These are phyloP conservation scores for Tapera naevia DNA, from an alignment of 2,797 vertebrate species.

Conservation along the genomic window DNA sequence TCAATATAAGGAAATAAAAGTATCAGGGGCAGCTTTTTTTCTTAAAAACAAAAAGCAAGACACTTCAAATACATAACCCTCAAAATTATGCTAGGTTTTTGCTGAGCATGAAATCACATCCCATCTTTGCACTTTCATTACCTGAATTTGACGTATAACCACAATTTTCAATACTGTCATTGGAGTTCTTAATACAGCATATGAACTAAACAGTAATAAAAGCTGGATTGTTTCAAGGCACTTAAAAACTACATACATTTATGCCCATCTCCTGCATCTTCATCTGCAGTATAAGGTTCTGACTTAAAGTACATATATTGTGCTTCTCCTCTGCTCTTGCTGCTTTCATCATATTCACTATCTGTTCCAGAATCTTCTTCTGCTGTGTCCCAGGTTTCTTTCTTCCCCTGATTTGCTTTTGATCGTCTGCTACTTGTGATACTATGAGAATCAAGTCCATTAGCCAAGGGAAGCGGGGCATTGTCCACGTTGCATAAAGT, in stretches of 20 bases:
- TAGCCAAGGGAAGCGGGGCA: constrained; percentile 89
- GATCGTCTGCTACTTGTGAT: constrained; percentile 97
- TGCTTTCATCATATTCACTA: constrained; percentile 96
- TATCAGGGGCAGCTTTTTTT: background rate
- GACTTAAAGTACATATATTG: constrained; percentile 93
- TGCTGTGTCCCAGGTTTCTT: constrained; percentile 98
- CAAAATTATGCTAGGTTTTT: background rate
- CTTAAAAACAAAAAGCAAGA: background rate
- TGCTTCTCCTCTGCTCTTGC: constrained; percentile 88
- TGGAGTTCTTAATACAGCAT: background rate
- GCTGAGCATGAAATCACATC: background rate
- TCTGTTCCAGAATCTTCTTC: constrained; percentile 98
- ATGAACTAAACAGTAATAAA: background rate
- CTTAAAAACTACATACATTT: constrained; percentile 83
- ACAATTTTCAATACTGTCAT: background rate
- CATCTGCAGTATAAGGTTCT: constrained; percentile 86
- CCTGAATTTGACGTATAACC: background rate
- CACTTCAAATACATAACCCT: background rate
- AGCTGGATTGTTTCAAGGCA: background rate
- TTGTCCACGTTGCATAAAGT: constrained; percentile 96
- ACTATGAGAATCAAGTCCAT: constrained; percentile 95
- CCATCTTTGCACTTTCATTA: background rate
- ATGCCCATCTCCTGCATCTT: constrained; percentile 84
- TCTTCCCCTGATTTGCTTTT: constrained; percentile 96
- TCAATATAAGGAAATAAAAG: background rate